Evolutionary conservation across 1,140 invertebrate genomes (phyloP).

Genomic region (Pogonomyrmex barbatus): DNA sequence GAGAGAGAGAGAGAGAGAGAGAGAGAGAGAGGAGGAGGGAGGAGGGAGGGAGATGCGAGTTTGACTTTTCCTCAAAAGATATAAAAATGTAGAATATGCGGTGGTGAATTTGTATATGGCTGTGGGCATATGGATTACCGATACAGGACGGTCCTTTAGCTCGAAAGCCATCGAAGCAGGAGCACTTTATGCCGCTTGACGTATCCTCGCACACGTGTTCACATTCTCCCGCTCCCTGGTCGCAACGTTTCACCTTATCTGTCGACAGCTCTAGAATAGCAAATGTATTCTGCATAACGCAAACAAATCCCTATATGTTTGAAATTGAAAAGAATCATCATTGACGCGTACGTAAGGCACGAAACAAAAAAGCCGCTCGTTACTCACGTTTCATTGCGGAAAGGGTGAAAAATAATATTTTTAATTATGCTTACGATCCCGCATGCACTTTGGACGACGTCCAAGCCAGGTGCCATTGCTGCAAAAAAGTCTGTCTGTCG

Average conservation of each 20-base stretch:
- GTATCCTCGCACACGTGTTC: slow-evolving; percentile 85
- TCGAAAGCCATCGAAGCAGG: slow-evolving; percentile 85
- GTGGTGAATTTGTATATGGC: background rate
- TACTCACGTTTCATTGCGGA: background rate
- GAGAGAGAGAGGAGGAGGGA: background rate
- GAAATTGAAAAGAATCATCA: background rate
- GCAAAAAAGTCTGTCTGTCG: slow-evolving; percentile 87
- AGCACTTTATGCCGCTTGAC: slow-evolving; percentile 82
- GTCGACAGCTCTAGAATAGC: slow-evolving; percentile 15
- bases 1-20: background rate
- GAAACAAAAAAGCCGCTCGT: background rate
- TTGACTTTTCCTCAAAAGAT: slow-evolving; percentile 19
- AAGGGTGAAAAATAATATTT: background rate
- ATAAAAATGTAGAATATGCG: slow-evolving; percentile 4
- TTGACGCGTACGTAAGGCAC: background rate
- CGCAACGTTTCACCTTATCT: slow-evolving; percentile 79
- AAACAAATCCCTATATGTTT: background rate
- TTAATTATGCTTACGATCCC: slow-evolving; percentile 77
- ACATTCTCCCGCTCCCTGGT: slow-evolving; percentile 81
- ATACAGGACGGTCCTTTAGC: slow-evolving; percentile 86
- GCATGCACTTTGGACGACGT: slow-evolving; percentile 85
- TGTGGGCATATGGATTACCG: slow-evolving; percentile 73
- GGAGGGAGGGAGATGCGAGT: background rate
- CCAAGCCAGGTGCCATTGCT: slow-evolving; percentile 87
- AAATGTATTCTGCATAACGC: background rate